A percentile compares a stretch with the other conserved stretches of the same genome.
These are phyloP conservation scores for Cryptus armator DNA, from an alignment of 2,888 invertebrate genomes.

Conservation along the genomic window DNA sequence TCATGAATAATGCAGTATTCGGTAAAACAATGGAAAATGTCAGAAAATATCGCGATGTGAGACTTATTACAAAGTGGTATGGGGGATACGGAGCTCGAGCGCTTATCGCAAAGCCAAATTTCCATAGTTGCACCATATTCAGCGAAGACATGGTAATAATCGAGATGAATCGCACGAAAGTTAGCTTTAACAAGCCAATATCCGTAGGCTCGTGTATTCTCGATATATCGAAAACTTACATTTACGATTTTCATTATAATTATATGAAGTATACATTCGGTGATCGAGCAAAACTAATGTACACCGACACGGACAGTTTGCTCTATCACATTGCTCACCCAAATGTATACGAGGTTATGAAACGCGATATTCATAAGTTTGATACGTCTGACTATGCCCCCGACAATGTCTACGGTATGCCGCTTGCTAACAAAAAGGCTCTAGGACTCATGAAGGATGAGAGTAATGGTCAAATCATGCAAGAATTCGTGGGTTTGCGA, in stretches of 20 bases:
- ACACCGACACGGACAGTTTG: slow-evolving; percentile 27
- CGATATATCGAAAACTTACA: slow-evolving; percentile 78
- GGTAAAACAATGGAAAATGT: too few relatives aligned
- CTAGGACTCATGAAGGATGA: slow-evolving; percentile 18
- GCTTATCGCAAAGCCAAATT: slow-evolving; percentile 78
- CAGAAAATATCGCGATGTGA: too few relatives aligned
- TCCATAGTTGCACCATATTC: slow-evolving; percentile 69
- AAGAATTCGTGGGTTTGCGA: slow-evolving; percentile 18
- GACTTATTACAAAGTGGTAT: slow-evolving; percentile 72
- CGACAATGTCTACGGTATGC: slow-evolving; percentile 59
- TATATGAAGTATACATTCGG: slow-evolving; percentile 66
- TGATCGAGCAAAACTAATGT: neutral
- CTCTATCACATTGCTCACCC: slow-evolving; percentile 42
- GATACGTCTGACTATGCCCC: slow-evolving; percentile 68
- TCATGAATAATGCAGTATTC: too few relatives aligned
- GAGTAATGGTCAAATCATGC: neutral
- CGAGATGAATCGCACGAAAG: slow-evolving; percentile 73
- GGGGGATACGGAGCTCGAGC: slow-evolving; percentile 77
- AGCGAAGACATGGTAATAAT: slow-evolving; percentile 74
- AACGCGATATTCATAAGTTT: slow-evolving; percentile 32
- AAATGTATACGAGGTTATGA: too few relatives aligned
- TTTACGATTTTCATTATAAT: slow-evolving; percentile 83
- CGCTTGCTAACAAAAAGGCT: slow-evolving; percentile 58
- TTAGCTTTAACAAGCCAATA: slow-evolving; percentile 64
- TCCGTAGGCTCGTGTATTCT: slow-evolving; percentile 30